These are phyloP conservation scores for Tragelaphus scriptus DNA, from an alignment of 2,113 vertebrate species.

Conservation along the genomic window DNA sequence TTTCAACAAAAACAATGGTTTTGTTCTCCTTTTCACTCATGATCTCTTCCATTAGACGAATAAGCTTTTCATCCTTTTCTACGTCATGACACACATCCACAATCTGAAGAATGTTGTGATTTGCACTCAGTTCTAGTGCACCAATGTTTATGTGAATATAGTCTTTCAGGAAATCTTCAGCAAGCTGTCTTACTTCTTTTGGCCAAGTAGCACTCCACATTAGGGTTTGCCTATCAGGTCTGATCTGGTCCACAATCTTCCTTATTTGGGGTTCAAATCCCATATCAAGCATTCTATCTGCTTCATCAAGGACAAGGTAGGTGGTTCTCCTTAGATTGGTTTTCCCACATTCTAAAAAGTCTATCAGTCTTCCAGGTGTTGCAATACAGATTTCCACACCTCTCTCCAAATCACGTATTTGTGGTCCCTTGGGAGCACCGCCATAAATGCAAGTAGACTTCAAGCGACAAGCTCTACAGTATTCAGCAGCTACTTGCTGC, in stretches of 20 bases:
- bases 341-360: conserved; percentile 96
- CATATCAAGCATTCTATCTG: conserved; percentile 99
- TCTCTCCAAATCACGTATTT: conserved; percentile 96
- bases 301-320: conserved; percentile 97
- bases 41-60: conserved; percentile 97
- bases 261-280: conserved; percentile 98
- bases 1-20: conserved; percentile 99
- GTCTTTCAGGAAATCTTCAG: conserved; percentile 96
- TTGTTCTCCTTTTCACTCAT: conserved; percentile 99
- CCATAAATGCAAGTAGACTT: conserved; percentile 98
- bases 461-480: conserved; percentile 93
- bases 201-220: conserved; percentile 99
- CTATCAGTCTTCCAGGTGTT: conserved; percentile 96
- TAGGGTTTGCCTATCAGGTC: conserved; percentile 97
- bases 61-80: conserved; percentile 97
- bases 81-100: conserved; percentile 98
- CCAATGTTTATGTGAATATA: conserved; percentile 98
- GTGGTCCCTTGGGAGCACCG: conserved; percentile 97
- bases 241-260: conserved; percentile 99
- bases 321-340: conserved; percentile 97
- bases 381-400: conserved; percentile 95
- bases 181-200: conserved; percentile 97
- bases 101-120: conserved; percentile 99
- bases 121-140: conserved; percentile 95
- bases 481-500: conserved; percentile 97